Conservation (phyloP, 37 sponge, comb jelly and placozoan genomes). For the Spongia lamella region DNA sequence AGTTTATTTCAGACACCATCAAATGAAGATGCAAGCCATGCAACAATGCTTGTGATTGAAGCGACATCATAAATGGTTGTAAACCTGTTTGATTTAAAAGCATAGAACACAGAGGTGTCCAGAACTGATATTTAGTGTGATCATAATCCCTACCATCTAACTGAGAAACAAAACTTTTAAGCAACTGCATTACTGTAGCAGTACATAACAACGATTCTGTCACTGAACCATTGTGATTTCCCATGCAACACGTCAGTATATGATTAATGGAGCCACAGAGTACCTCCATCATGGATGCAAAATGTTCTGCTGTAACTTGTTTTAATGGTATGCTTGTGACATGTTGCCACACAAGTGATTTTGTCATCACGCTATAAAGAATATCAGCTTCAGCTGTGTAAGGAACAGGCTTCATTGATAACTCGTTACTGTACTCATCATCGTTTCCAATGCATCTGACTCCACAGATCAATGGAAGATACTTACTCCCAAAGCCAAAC, state of each 20-base stretch:
- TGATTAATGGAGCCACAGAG: too few species aligned
- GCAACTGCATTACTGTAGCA: constrained; percentile 12
- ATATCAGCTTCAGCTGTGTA: background rate
- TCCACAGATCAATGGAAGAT: constrained; percentile 29
- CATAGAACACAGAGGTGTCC: constrained; percentile 14
- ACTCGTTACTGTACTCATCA: background rate
- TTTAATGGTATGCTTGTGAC: background rate
- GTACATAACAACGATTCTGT: background rate
- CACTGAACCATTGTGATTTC: too few species aligned
- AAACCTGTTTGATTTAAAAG: background rate
- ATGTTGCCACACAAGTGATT: constrained; percentile 22
- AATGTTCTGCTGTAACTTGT: background rate
- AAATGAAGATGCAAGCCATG: constrained; percentile 35
- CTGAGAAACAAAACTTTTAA: constrained; percentile 6
- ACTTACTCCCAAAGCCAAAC: constrained; percentile 18
- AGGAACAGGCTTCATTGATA: background rate
- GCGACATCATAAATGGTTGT: constrained; percentile 4
- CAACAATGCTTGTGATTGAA: constrained; percentile 39
- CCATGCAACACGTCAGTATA: too few species aligned
- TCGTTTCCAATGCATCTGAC: constrained; percentile 38
- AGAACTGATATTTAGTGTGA: background rate
- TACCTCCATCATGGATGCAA: background rate
- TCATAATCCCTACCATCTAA: background rate
- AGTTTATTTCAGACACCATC: constrained; percentile 5
- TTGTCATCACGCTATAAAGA: background rate